Conservation (phyloP, 2,113 vertebrate species). For the Furnarius figulus region DNA sequence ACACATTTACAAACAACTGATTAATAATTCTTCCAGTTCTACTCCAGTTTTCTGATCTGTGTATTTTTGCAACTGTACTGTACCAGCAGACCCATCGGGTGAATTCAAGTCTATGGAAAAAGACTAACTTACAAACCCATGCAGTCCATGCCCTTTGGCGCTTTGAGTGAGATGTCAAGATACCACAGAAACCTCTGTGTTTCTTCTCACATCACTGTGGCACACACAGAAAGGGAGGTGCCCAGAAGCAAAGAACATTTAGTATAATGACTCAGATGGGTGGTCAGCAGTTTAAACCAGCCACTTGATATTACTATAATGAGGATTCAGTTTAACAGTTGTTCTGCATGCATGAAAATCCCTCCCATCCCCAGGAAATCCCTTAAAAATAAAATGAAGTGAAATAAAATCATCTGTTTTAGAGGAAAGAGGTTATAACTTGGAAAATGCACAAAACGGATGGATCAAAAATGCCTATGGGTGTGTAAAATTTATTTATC, state of each 20-base stretch:
- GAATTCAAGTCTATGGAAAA: background rate
- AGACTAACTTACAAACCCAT: background rate
- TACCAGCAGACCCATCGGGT: background rate
- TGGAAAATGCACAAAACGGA: slow-evolving; percentile 15
- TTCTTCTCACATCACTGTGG: slow-evolving; percentile 49
- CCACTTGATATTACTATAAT: slow-evolving; percentile 59
- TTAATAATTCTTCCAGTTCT: background rate
- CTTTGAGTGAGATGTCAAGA: slow-evolving; percentile 29
- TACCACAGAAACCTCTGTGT: background rate
- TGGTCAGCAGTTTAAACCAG: slow-evolving; percentile 62
- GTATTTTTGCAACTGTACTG: background rate
- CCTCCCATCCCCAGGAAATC: background rate
- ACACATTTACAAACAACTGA: background rate
- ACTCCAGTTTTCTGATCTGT: background rate
- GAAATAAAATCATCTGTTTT: slow-evolving; percentile 24
- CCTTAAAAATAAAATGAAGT: slow-evolving; percentile 27
- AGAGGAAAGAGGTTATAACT: slow-evolving; percentile 9
- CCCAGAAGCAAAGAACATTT: slow-evolving; percentile 63
- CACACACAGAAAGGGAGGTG: slow-evolving; percentile 20
- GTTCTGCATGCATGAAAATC: slow-evolving; percentile 3
- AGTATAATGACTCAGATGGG: slow-evolving; percentile 55
- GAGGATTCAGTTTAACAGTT: slow-evolving; percentile 52
- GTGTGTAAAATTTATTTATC: background rate
- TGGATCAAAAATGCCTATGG: slow-evolving; percentile 13
- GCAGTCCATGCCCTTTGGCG: slow-evolving; percentile 12